Evolutionary conservation across 2,888 invertebrate genomes (phyloP).

Genomic region (Cataglyphis rosenhaueri): DNA sequence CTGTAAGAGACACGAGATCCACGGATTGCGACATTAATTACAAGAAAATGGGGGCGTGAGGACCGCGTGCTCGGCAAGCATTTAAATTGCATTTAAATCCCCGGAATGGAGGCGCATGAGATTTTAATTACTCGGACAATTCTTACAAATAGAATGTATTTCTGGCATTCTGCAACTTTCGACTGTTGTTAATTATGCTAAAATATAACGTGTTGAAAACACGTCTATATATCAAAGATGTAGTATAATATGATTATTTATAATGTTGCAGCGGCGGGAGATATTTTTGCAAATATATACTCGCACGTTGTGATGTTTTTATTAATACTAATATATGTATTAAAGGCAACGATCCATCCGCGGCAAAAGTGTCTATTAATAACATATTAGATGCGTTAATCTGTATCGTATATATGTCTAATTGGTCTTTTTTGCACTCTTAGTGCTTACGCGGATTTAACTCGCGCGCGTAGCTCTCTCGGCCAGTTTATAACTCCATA

Average conservation of each 20-base stretch:
- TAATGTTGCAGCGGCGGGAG: background rate
- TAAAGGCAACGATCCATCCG: slow-evolving; percentile 25
- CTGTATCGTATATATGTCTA: slow-evolving; percentile 46
- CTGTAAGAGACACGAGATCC: slow-evolving; percentile 11
- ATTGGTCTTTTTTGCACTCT: slow-evolving; percentile 51
- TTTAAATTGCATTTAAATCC: slow-evolving; percentile 7
- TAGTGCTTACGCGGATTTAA: slow-evolving; percentile 49
- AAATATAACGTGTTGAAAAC: background rate
- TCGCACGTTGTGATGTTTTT: background rate
- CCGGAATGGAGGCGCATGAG: background rate
- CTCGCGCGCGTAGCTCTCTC: slow-evolving; percentile 30
- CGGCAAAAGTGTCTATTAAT: slow-evolving; percentile 23
- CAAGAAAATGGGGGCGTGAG: slow-evolving; percentile 9
- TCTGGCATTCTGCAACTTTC: background rate
- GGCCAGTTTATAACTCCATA: slow-evolving; percentile 53
- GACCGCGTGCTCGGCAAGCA: background rate
- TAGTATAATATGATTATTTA: slow-evolving; percentile 11
- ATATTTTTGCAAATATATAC: slow-evolving; percentile 28
- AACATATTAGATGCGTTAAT: slow-evolving; percentile 48
- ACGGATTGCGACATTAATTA: slow-evolving; percentile 29
- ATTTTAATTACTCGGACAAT: slow-evolving; percentile 25
- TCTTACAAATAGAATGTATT: background rate
- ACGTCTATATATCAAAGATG: slow-evolving; percentile 9
- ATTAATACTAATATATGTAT: slow-evolving; percentile 43
- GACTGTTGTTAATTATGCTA: background rate